Evolutionary conservation across 1,140 invertebrate species (phyloP), one percentile per base, ranked within the genome.

Genomic region (Copidosoma floridanum): DNA sequence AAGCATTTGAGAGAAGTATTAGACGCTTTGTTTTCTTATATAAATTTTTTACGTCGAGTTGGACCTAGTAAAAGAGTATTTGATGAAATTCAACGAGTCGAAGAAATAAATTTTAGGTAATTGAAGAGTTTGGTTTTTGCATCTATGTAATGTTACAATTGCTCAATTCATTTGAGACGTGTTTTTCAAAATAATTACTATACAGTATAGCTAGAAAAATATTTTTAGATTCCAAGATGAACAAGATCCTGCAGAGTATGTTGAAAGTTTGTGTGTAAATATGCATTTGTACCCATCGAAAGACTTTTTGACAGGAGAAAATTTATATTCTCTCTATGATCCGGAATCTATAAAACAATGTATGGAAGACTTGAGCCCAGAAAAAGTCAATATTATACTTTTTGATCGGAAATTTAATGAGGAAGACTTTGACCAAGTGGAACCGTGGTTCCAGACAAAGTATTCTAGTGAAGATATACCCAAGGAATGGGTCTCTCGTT

Each of bases 271-370:
- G 11, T 84, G 85, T 23, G 86, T 92, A 72, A 86, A 85, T 55
- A 92, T 93, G 88, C 91, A 93, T 43, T 84, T 86, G 66, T 94
- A 86, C 75, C 84, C 87, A 1, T 83, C 89, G 0, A 80, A 86
- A 69, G 86, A 94, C 72, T 92, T 92, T 67, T 82, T 97, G 21
- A 88, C 86, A 16, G 91, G 89, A 1, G 81, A 82, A 23, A 82
- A 87, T 54, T 73, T 95, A 0, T 88, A 87, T 71, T 89, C 87
- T 57, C 88, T 94, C 61, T 96, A 89, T 72, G 83, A 92, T 68
- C 87, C 91, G 5, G 84, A 90, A 61, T 81, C 78, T 21, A 89
- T 95, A 56, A 73, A 72, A 24, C 78, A 83, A 23, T 79, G 93
- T 5, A 69, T 94, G 27, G 78, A 86, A 5, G 79, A 82, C 61